Base-by-base conservation (phyloP, 1,140 invertebrate genomes). In the Trichonephila inaurata region DNA sequence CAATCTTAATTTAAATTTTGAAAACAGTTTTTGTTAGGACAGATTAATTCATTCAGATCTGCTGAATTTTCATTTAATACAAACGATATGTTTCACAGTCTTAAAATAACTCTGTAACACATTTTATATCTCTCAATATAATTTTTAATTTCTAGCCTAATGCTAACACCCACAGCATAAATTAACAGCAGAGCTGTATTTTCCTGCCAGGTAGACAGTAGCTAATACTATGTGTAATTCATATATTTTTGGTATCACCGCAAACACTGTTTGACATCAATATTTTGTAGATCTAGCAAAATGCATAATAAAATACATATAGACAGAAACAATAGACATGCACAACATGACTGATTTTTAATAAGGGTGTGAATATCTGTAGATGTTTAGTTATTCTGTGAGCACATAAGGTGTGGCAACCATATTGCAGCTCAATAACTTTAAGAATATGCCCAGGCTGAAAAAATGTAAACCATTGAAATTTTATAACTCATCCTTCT, bases 381-480 rank as follows among this genome's bases (percentile, higher is more conserved):
- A 93, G 86, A 93, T 93, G 92, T 93, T 92, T 64, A 28, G 66
- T 69, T 92, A 64, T 72, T 93, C 92, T 77, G 92, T 93, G 92
- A 93, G 92, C 92, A 93, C 72, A 93, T 89, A 93, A 93, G 92
- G 86, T 93, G 92, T 93, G 44, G 85, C 66, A 64, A 87, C 66
- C 69, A 82, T 19, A 51, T 51, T 28, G 24, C 51, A 51, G 92
- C 69, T 89, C 83, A 86, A 61, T 77, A 87, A 92, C 83, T 83
- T 92, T 93, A 93, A 60, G 92, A 93, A 87, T 93, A 93, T 82
- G 72, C 92, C 92, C 92, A 93, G 24, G 92, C 92, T 93, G 83
- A 88, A 93, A 88, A 51, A 89, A 58, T 64, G 85, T 1, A 87
- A 87, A 87, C 58, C 24, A 83, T 40, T 51, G 51, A 51, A 0